A percentile compares a stretch with the other conserved stretches of the same genome.
These are phyloP conservation scores for Hydrolagus affinis DNA, from an alignment of 2,113 vertebrate genomes.

Conservation along the genomic window DNA sequence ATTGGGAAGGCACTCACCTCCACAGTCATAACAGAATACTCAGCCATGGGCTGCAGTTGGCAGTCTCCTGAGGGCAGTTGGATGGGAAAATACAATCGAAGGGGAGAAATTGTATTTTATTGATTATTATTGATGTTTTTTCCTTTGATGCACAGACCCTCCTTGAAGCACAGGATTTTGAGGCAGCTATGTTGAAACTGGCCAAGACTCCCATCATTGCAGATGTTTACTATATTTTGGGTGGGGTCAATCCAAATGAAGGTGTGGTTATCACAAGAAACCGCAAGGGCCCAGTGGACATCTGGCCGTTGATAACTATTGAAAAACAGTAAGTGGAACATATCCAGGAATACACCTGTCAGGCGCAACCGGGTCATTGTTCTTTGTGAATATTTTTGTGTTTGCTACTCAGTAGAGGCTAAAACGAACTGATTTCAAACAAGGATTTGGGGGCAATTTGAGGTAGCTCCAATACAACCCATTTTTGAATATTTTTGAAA, in stretches of 20 bases:
- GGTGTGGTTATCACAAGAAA: conserved; percentile 81
- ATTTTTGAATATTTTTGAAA: too few species aligned
- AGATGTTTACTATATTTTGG: conserved; percentile 84
- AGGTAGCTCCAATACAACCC: too few species aligned
- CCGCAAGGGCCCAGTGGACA: conserved; percentile 65
- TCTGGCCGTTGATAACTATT: conserved; percentile 76
- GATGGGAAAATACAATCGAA: not conserved
- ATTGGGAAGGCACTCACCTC: too few species aligned
- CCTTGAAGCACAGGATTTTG: conserved; percentile 62
- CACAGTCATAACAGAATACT: too few species aligned
- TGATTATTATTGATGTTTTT: not conserved
- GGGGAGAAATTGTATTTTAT: not conserved
- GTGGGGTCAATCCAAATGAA: conserved; percentile 59
- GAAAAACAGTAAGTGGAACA: conserved; percentile 61
- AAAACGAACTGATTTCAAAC: not conserved
- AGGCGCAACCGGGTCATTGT: not conserved
- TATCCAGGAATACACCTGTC: fast-evolving
- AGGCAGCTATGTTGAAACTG: conserved; percentile 65
- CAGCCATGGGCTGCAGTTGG: too few species aligned
- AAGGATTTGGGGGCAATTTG: too few species aligned
- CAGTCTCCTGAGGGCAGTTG: not conserved
- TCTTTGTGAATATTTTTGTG: not conserved
- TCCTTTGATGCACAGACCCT: conserved; percentile 46
- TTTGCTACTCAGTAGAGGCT: not conserved
- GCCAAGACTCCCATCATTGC: conserved; percentile 74